Evolutionary conservation across 2,113 vertebrate genomes (phyloP), one percentile per base, ranked within the genome.

Genomic region (Ammospiza nelsoni): DNA sequence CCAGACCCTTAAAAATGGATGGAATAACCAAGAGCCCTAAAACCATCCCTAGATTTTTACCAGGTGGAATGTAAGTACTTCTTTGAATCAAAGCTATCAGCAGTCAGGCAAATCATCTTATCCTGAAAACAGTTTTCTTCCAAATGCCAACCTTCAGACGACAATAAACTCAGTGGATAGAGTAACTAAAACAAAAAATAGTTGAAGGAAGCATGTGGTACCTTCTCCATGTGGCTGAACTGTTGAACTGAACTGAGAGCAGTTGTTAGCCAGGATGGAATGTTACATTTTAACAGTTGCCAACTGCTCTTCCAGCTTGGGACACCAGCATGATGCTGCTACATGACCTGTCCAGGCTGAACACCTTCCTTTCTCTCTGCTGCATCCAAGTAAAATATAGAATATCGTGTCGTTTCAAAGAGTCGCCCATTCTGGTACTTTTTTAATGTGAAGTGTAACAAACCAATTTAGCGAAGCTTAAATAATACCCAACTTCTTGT

Each of bases 181-280:
- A 16, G 31, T 33, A 77, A 63, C 41, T 84, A 63, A 57, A 69
- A 7, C 14, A 55, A 49, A 49, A 55, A 54, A 69, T 8, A 77
- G 12, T 13, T 16, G 18, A 62, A n/a, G 4, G 19, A 96, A 94
- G 90, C 75, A 97, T 74, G 93, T 92, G 95, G 95, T 97, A 96
- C 97, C 97, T 97, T 95, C 98, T 97, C 95, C 97, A 95, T 95
- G 95, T 93, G 94, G 87, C 48, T 77, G 72, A 76, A 37, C 87
- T 94, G 92, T 33, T 93, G 95, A 97, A 95, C 96, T 76, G 76
- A 91, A 84, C 57, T 3, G 17, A 91, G 94, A 95, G 93, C 95
- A 91, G 97, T 97, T 97, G 96, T 85, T 95, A 96, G 89, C 90
- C 92, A 74, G 89, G 94, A 87, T 73, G 86, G 97, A 97, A 96